phyloP scores from a whole-genome alignment of 2,113 vertebrate species.

The Colinus virginianus region DNA sequence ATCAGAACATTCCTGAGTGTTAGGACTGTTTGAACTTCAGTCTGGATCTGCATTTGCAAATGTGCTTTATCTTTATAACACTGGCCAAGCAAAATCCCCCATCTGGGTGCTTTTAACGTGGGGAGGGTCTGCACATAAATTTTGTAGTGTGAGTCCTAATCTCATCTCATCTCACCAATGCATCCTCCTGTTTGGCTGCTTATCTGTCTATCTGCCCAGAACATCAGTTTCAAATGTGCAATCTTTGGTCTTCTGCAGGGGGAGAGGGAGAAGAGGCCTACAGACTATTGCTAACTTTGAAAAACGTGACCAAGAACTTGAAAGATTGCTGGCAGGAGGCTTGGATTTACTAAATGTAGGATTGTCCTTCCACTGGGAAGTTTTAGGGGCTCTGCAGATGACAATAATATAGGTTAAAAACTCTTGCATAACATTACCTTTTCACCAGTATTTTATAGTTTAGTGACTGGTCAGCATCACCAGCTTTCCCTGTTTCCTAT shows the following conservation, averaged over 20 bases:
- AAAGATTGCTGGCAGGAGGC: not conserved
- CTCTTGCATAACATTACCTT: not conserved
- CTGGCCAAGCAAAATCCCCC: not conserved
- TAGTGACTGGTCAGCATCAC: not conserved
- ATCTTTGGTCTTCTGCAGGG: accelerated
- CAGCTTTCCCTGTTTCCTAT: not conserved
- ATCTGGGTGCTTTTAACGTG: not conserved
- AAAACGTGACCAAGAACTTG: accelerated
- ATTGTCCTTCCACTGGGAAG: not conserved
- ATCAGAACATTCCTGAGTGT: constrained; percentile 4
- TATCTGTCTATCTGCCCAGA: not conserved
- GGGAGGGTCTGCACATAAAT: not conserved
- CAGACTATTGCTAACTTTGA: not conserved
- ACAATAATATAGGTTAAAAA: not conserved
- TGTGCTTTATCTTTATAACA: constrained; percentile 55
- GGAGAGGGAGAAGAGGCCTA: not conserved
- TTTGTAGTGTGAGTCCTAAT: not conserved
- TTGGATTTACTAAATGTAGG: not conserved
- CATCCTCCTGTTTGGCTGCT: not conserved
- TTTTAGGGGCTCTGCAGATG: not conserved
- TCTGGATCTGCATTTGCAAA: not conserved
- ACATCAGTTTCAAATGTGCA: not conserved
- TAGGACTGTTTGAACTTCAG: constrained; percentile 3
- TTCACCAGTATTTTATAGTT: not conserved
- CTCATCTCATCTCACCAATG: not conserved